phyloP scores from a whole-genome alignment of 2,888 invertebrate genomes.

The Brachylomia viminalis region DNA sequence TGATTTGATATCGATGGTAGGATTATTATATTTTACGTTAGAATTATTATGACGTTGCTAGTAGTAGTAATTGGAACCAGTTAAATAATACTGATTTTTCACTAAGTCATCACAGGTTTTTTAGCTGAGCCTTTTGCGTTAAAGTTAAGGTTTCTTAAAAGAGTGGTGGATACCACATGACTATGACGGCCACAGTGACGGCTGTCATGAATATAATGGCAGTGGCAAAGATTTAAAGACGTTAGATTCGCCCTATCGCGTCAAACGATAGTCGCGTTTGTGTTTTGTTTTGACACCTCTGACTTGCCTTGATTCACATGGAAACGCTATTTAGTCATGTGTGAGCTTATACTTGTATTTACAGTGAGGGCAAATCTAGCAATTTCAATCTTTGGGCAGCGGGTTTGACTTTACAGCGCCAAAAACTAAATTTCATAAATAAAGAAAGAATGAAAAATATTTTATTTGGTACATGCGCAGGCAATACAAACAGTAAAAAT shows the following conservation, averaged over 20 bases:
- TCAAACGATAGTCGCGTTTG: no score
- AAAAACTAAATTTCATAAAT: no score
- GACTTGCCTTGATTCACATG: background rate
- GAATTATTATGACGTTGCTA: background rate
- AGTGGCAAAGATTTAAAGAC: background rate
- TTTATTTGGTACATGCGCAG: no score
- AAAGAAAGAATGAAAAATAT: no score
- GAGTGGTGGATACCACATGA: background rate
- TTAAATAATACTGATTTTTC: background rate
- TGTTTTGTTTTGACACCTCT: no score
- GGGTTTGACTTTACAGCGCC: background rate
- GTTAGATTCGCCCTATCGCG: background rate
- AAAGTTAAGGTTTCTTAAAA: background rate
- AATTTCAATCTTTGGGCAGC: background rate
- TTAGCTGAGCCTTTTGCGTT: background rate
- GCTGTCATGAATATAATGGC: background rate
- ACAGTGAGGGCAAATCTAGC: background rate
- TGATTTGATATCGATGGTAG: background rate
- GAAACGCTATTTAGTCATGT: background rate
- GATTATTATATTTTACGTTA: conserved; percentile 1
- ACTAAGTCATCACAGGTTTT: background rate
- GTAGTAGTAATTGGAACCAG: no score
- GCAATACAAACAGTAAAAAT: no score
- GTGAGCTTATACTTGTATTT: background rate
- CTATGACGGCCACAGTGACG: no score